Evolutionary conservation across 2,113 vertebrate genomes (phyloP).

Genomic region (Struthidea cinerea): DNA sequence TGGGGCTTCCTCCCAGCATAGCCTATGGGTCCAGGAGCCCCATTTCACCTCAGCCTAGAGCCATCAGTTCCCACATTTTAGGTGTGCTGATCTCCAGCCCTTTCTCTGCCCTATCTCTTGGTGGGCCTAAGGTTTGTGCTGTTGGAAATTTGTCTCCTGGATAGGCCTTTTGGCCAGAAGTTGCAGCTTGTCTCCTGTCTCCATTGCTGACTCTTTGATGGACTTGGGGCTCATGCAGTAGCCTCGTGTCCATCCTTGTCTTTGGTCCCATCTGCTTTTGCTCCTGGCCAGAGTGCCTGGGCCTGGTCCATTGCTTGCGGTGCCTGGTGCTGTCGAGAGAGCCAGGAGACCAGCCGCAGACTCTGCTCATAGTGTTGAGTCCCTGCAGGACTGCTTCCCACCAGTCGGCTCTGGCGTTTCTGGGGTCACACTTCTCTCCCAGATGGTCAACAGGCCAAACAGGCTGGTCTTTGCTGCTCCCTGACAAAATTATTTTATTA

Average conservation of each 20-base stretch:
- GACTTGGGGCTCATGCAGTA: background rate
- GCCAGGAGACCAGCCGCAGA: accelerated
- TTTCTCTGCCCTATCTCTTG: background rate
- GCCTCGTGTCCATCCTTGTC: background rate
- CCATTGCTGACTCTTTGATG: too few species aligned
- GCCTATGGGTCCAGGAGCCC: background rate
- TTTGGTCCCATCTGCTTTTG: background rate
- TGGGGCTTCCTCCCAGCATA: background rate
- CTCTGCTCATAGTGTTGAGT: background rate
- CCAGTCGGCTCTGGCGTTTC: accelerated
- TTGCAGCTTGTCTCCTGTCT: background rate
- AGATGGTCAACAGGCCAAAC: background rate
- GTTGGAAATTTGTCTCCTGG: background rate
- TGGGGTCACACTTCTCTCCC: background rate
- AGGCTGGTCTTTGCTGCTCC: background rate
- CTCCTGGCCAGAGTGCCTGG: background rate
- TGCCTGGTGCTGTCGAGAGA: accelerated
- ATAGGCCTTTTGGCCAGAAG: background rate
- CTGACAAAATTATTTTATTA: background rate
- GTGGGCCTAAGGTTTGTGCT: background rate
- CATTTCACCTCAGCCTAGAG: background rate
- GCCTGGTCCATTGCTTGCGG: background rate
- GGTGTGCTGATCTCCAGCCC: background rate
- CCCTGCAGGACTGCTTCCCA: background rate
- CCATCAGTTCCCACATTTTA: background rate